Evolutionary conservation across 2,113 vertebrate species (phyloP).

Genomic region (Nicator chloris): DNA sequence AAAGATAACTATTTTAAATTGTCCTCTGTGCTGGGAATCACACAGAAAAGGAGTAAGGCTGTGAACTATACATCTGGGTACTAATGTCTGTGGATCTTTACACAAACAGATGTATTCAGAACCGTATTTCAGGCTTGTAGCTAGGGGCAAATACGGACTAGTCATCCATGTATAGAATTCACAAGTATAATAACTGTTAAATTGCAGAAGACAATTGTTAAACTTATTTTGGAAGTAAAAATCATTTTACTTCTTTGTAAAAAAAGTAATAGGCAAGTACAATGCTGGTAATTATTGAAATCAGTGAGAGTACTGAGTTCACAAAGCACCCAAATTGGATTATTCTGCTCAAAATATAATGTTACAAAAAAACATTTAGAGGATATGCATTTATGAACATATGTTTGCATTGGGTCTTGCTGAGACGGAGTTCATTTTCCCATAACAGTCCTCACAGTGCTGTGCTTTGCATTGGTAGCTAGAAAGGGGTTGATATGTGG

Average conservation of each 20-base stretch:
- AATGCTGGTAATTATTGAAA: neutral
- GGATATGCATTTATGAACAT: neutral
- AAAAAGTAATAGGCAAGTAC: neutral
- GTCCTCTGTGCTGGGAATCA: slow-evolving; percentile 27
- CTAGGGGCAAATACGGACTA: slow-evolving; percentile 24
- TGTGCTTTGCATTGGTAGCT: neutral
- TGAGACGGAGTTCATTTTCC: neutral
- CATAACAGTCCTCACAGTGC: neutral
- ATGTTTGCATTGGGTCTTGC: neutral
- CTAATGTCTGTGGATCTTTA: slow-evolving; percentile 42
- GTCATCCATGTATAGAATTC: neutral
- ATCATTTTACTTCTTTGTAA: neutral
- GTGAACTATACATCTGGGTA: slow-evolving; percentile 35
- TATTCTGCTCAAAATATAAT: slow-evolving; percentile 10
- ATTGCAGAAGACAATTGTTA: neutral
- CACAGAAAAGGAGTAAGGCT: slow-evolving; percentile 40
- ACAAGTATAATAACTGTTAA: neutral
- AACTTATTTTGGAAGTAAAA: slow-evolving; percentile 59
- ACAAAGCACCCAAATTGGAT: slow-evolving; percentile 18
- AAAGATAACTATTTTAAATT: slow-evolving; percentile 34
- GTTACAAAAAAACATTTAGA: slow-evolving; percentile 8
- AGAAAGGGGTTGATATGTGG: neutral
- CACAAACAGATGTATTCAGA: slow-evolving; percentile 17
- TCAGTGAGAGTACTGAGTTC: neutral
- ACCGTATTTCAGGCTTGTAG: neutral